These are phyloP conservation scores for Rallus crepitans DNA, from an alignment of 2,797 vertebrate species.

Conservation along the genomic window DNA sequence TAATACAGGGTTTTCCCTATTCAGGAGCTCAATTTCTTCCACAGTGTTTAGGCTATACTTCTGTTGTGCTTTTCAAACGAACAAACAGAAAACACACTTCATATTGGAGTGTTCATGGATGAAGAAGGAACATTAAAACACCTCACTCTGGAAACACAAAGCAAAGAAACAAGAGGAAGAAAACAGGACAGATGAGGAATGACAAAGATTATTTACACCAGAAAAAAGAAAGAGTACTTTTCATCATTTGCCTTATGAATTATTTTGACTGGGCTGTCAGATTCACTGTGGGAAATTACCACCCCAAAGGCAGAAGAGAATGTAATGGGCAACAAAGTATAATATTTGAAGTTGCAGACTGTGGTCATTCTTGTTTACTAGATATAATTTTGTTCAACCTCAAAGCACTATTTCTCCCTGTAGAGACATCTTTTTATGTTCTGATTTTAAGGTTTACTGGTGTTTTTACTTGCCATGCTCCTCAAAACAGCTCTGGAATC, in stretches of 20 bases:
- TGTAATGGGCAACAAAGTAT: background rate
- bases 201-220: background rate
- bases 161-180: background rate
- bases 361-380: background rate
- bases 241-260: background rate
- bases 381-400: background rate
- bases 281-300: background rate
- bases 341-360: background rate
- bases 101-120: background rate
- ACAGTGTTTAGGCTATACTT: background rate
- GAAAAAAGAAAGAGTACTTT: background rate
- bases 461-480: background rate
- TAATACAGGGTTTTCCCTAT: background rate
- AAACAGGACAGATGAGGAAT: background rate
- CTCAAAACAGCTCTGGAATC: background rate
- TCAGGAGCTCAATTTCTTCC: background rate
- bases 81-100: background rate
- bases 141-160: background rate
- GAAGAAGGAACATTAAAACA: background rate
- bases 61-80: background rate
- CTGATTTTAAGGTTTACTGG: background rate
- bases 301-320: conserved; percentile 2
- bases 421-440: background rate
- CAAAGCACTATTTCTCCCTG: background rate
- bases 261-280: conserved; percentile 23